Evolutionary conservation across 2,797 vertebrate genomes (phyloP).

Genomic region (Bradypodion ventrale): DNA sequence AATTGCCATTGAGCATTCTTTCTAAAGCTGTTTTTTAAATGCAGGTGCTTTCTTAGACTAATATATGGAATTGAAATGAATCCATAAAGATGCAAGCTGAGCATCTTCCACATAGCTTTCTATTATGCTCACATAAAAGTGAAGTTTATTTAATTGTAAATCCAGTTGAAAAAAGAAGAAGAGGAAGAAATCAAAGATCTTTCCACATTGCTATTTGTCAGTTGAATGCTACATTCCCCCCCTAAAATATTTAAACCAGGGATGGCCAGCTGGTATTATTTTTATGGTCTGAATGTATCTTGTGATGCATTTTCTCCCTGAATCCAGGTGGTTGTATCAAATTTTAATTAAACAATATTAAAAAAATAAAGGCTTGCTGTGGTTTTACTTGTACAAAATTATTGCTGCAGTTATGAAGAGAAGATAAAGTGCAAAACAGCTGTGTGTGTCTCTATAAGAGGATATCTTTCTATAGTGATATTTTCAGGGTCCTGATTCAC

Average conservation of each 20-base stretch:
- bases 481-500: too few species aligned
- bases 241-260: conserved; percentile 23
- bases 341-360: conserved; percentile 22
- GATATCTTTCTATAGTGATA: too few species aligned
- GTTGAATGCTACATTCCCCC: conserved; percentile 31
- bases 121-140: conserved; percentile 58
- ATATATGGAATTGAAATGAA: conserved; percentile 69
- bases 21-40: conserved; percentile 71
- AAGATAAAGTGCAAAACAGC: background rate
- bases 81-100: conserved; percentile 64
- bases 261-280: background rate
- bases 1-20: conserved; percentile 75
- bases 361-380: conserved; percentile 4
- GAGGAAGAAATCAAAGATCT: conserved; percentile 18
- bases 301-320: background rate
- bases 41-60: conserved; percentile 73
- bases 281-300: background rate
- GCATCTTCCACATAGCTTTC: conserved; percentile 58
- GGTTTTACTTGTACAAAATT: conserved; percentile 2
- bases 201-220: conserved; percentile 32
- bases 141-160: conserved; percentile 48
- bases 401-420: background rate
- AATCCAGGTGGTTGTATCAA: background rate
- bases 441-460: background rate
- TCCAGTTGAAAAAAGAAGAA: conserved; percentile 43